Evolutionary conservation across 2,888 invertebrate species (phyloP).

Genomic region (Sarcophaga rosellei): DNA sequence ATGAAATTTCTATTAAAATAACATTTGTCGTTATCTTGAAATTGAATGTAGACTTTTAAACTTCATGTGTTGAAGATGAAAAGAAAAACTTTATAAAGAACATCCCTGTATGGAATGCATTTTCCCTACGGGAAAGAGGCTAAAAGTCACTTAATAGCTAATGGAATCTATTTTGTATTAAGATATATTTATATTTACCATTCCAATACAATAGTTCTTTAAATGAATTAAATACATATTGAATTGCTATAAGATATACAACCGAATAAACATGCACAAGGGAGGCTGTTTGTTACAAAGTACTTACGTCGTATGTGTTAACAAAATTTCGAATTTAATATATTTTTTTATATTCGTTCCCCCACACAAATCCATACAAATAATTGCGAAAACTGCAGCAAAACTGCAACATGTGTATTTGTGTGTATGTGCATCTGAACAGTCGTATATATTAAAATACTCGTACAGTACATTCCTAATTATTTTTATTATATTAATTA

Average conservation of each 20-base stretch:
- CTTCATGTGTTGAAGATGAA: conserved; percentile 1
- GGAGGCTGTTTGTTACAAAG: not conserved
- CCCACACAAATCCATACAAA: too few relatives aligned
- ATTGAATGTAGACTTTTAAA: conserved; percentile 49
- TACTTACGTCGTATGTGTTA: too few relatives aligned
- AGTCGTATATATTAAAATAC: too few relatives aligned
- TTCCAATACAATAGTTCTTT: conserved; percentile 30
- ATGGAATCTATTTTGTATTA: conserved; percentile 63
- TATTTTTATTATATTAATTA: too few relatives aligned
- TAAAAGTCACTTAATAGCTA: conserved; percentile 67
- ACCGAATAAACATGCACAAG: conserved; percentile 1
- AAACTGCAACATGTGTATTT: too few relatives aligned
- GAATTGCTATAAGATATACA: conserved; percentile 14
- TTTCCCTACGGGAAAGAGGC: conserved; percentile 43
- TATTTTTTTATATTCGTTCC: too few relatives aligned
- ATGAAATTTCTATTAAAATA: conserved; percentile 64
- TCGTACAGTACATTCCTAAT: too few relatives aligned
- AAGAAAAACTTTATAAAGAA: conserved; percentile 3
- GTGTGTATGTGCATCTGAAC: too few relatives aligned
- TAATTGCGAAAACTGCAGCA: too few relatives aligned
- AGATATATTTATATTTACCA: not conserved
- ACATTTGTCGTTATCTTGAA: conserved; percentile 64
- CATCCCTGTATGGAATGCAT: conserved; percentile 44
- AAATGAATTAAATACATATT: conserved; percentile 32
- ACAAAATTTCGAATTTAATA: too few relatives aligned